Conservation (phyloP, 1,140 invertebrate genomes). For the Drosophila funebris region DNA sequence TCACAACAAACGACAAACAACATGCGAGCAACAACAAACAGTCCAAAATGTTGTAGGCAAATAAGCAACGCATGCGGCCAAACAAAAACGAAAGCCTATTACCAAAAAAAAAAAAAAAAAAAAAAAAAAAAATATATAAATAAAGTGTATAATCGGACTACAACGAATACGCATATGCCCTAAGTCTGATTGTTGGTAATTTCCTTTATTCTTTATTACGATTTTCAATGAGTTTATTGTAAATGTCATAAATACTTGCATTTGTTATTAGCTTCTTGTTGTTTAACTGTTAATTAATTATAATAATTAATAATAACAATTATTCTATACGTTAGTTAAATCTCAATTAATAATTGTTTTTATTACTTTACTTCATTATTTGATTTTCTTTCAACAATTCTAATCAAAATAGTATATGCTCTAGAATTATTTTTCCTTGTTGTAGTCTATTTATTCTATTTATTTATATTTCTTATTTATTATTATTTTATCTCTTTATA, state of each 20-base stretch:
- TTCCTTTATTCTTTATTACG: neutral
- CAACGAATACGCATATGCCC: constrained; percentile 22
- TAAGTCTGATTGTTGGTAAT: constrained; percentile 6
- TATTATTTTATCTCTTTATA: too few species aligned
- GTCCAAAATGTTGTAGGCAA: constrained; percentile 40
- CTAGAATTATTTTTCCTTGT: too few species aligned
- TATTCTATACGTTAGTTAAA: neutral
- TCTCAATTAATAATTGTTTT: too few species aligned
- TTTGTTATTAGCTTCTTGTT: constrained; percentile 1
- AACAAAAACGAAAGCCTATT: constrained; percentile 47
- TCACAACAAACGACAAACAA: neutral
- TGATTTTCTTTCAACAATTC: too few species aligned
- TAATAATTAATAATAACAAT: too few species aligned
- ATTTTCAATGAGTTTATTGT: neutral
- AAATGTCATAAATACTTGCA: constrained; percentile 1
- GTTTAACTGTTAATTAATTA: neutral
- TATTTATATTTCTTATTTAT: too few species aligned
- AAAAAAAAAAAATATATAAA: neutral
- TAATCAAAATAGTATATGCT: too few species aligned
- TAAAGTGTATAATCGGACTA: constrained; percentile 7
- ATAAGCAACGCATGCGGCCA: constrained; percentile 36
- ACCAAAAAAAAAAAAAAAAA: constrained; percentile 17
- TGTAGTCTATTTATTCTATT: too few species aligned
- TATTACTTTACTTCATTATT: too few species aligned
- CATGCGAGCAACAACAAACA: constrained; percentile 22